Evolutionary conservation across 2,797 vertebrate species (phyloP).

Genomic region (Myotis findleyi): DNA sequence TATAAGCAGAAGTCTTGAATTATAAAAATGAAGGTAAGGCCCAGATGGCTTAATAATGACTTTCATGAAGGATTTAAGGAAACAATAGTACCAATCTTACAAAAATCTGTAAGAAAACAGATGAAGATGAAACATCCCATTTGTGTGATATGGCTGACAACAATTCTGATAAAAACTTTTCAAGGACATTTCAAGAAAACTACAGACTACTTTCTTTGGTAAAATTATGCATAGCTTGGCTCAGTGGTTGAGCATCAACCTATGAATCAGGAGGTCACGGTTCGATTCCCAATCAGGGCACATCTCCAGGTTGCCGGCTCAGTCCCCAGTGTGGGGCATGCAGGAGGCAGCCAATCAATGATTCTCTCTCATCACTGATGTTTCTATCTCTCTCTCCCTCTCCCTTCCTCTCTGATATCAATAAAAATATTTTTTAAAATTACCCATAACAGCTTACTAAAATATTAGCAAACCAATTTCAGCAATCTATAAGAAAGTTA

Average conservation of each 20-base stretch:
- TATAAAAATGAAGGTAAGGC: background rate
- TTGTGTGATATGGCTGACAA: background rate
- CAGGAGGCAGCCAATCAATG: too few relatives aligned
- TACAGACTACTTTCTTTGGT: background rate
- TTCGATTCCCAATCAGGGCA: too few relatives aligned
- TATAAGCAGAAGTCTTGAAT: constrained; percentile 5
- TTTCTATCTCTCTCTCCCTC: too few relatives aligned
- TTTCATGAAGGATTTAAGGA: constrained; percentile 11
- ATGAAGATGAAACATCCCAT: background rate
- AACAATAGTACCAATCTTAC: background rate
- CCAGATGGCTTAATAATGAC: background rate
- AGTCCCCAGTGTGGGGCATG: too few relatives aligned
- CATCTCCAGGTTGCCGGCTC: too few relatives aligned
- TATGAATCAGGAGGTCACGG: too few relatives aligned
- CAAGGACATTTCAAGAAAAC: background rate
- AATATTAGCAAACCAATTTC: background rate
- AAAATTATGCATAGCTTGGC: background rate
- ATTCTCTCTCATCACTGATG: too few relatives aligned
- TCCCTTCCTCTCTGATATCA: too few relatives aligned
- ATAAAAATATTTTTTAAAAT: too few relatives aligned
- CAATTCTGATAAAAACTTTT: background rate
- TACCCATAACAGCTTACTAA: background rate
- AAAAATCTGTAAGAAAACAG: constrained; percentile 1
- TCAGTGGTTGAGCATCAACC: too few relatives aligned
- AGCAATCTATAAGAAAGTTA: background rate